These are phyloP conservation scores for Maniola jurtina DNA, from an alignment of 1,140 invertebrate species.

Conservation along the genomic window DNA sequence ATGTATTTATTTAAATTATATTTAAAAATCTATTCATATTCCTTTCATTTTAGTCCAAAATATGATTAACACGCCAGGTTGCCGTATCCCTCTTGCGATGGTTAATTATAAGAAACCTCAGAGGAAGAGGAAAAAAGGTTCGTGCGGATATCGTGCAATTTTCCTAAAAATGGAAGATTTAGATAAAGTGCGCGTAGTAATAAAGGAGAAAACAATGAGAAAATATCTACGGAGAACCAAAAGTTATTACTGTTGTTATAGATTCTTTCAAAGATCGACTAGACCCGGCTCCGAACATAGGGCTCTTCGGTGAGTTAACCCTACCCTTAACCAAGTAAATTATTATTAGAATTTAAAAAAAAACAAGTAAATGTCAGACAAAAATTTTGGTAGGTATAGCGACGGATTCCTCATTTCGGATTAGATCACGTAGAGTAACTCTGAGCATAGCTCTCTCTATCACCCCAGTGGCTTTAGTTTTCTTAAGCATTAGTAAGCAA, in stretches of 20 bases:
- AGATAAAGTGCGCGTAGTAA: conserved; percentile 38
- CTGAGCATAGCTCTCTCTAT: too few relatives aligned
- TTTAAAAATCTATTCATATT: too few relatives aligned
- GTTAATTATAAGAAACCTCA: conserved; percentile 39
- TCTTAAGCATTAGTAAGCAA: too few relatives aligned
- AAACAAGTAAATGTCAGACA: background rate
- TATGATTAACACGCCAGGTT: conserved; percentile 52
- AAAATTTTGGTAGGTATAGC: too few relatives aligned
- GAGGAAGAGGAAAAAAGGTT: conserved; percentile 29
- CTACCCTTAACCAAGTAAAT: background rate
- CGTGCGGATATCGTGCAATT: conserved; percentile 55
- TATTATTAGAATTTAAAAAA: too few relatives aligned
- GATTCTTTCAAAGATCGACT: conserved; percentile 41
- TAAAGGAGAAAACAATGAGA: conserved; percentile 41
- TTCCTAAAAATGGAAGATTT: conserved; percentile 45
- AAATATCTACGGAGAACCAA: conserved; percentile 42
- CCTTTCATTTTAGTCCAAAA: conserved; percentile 34
- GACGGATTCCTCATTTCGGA: too few relatives aligned
- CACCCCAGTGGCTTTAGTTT: too few relatives aligned
- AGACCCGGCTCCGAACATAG: conserved; percentile 24
- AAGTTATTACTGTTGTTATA: conserved; percentile 53
- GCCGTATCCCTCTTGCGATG: conserved; percentile 53
- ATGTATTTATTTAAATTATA: too few relatives aligned
- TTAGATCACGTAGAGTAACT: too few relatives aligned
- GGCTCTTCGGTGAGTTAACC: conserved; percentile 37